phyloP scores from a whole-genome alignment of 2,888 invertebrate genomes.

The Dasypogon diadema region DNA sequence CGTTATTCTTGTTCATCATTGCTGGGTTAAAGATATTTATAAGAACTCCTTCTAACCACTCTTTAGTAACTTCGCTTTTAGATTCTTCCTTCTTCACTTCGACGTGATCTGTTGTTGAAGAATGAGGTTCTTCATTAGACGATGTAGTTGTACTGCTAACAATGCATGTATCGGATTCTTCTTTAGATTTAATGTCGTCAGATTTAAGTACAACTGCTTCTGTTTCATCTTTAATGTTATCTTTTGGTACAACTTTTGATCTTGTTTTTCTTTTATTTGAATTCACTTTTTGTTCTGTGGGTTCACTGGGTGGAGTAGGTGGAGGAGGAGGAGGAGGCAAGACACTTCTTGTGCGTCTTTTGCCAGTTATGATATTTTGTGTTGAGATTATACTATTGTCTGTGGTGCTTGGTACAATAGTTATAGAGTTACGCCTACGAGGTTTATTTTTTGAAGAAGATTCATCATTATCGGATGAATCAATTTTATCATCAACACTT shows the following conservation, averaged over 20 bases:
- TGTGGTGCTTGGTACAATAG: conserved; percentile 45
- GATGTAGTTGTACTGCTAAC: conserved; percentile 60
- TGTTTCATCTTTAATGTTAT: background rate
- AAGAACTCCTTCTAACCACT: conserved; percentile 60
- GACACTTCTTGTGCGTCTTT: conserved; percentile 60
- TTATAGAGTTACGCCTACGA: conserved; percentile 47
- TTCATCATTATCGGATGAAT: background rate
- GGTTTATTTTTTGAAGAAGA: background rate
- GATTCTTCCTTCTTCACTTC: conserved; percentile 38
- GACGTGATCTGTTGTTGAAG: conserved; percentile 26
- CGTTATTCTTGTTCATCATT: conserved; percentile 58
- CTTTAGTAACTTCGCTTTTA: conserved; percentile 55
- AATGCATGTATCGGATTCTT: conserved; percentile 59
- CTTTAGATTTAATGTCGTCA: conserved; percentile 15
- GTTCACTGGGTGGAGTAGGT: background rate
- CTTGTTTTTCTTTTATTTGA: background rate
- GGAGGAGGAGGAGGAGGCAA: background rate
- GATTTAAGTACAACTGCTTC: background rate
- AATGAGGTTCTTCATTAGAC: background rate
- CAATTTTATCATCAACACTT: no score
- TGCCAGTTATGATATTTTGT: conserved; percentile 65
- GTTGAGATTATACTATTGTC: conserved; percentile 65
- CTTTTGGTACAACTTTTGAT: background rate
- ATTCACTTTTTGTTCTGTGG: background rate
- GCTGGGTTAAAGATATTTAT: conserved; percentile 61